Conservation (phyloP, 2,113 vertebrate species). For the Tringa solitaria region DNA sequence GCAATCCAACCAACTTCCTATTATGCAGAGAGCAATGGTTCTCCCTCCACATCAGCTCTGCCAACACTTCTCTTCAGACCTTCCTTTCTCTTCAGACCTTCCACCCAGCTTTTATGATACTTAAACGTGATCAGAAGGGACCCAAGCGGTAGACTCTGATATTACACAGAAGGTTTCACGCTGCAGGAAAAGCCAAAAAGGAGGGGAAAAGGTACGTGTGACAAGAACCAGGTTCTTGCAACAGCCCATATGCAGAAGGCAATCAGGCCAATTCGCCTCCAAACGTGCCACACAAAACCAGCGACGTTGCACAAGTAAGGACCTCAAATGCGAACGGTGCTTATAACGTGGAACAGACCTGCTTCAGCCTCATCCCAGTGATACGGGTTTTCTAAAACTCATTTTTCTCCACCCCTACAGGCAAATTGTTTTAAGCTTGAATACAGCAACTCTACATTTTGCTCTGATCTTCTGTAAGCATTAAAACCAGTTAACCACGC, state of each 20-base stretch:
- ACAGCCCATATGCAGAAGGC: fast-evolving
- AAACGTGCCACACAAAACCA: not conserved
- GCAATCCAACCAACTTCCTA: not conserved
- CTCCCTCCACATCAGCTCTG: not conserved
- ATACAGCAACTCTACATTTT: not conserved
- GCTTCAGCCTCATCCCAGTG: not conserved
- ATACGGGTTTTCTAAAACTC: fast-evolving
- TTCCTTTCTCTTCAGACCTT: not conserved
- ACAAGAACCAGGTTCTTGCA: not conserved
- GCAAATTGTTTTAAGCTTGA: not conserved
- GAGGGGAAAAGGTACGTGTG: fast-evolving
- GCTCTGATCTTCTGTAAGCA: not conserved
- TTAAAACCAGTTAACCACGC: not conserved
- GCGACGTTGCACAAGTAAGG: fast-evolving
- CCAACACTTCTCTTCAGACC: not conserved
- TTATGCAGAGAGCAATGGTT: fast-evolving
- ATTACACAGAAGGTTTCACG: not conserved
- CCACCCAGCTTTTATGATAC: not conserved
- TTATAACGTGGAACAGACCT: not conserved
- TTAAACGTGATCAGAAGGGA: not conserved
- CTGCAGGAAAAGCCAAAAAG: not conserved
- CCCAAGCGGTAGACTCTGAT: no score
- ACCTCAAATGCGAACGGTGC: not conserved
- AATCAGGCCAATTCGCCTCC: not conserved
- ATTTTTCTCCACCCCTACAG: not conserved